A percentile compares a stretch with the other conserved stretches of the same genome.
Conservation (phyloP, 2,113 vertebrate genomes). For the Orthochromis malagaraziensis region DNA sequence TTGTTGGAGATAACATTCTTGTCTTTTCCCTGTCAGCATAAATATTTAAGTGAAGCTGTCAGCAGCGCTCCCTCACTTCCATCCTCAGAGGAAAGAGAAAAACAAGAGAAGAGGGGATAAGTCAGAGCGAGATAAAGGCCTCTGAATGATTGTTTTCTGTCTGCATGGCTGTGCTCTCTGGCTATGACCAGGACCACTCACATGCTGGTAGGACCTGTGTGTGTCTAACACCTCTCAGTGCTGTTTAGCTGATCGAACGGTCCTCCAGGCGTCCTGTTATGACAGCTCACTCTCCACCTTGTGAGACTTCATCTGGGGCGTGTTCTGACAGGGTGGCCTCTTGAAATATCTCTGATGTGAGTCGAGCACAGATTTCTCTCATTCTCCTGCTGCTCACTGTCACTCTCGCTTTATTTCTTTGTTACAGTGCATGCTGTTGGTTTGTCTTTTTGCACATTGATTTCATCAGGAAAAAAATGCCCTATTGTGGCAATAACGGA, state of each 20-base stretch:
- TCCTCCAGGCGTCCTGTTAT: slow-evolving; percentile 57
- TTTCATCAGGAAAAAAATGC: background rate
- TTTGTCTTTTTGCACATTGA: background rate
- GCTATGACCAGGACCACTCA: slow-evolving; percentile 17
- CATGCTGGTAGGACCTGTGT: slow-evolving; percentile 27
- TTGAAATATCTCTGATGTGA: slow-evolving; percentile 60
- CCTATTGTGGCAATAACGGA: background rate
- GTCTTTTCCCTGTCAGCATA: slow-evolving; percentile 64
- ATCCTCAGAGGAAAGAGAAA: background rate
- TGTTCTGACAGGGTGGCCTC: slow-evolving; percentile 58
- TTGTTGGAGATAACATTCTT: slow-evolving; percentile 63
- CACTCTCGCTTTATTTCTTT: slow-evolving; percentile 36
- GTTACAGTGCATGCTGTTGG: background rate
- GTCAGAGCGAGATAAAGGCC: background rate
- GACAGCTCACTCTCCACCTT: slow-evolving; percentile 46
- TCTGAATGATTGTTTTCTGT: slow-evolving; percentile 49
- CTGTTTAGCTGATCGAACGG: slow-evolving; percentile 40
- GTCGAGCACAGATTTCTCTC: slow-evolving; percentile 36
- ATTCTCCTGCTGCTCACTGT: slow-evolving; percentile 36
- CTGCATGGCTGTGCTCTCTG: slow-evolving; percentile 12
- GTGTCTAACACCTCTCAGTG: slow-evolving; percentile 49
- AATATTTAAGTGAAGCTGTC: slow-evolving; percentile 71
- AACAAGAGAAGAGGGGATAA: background rate
- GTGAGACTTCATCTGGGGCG: slow-evolving; percentile 54
- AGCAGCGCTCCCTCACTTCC: slow-evolving; percentile 25